Evolutionary conservation across 2,888 invertebrate genomes (phyloP), one percentile per base, ranked within the genome.

Genomic region (Megaustenia siamemsis): DNA sequence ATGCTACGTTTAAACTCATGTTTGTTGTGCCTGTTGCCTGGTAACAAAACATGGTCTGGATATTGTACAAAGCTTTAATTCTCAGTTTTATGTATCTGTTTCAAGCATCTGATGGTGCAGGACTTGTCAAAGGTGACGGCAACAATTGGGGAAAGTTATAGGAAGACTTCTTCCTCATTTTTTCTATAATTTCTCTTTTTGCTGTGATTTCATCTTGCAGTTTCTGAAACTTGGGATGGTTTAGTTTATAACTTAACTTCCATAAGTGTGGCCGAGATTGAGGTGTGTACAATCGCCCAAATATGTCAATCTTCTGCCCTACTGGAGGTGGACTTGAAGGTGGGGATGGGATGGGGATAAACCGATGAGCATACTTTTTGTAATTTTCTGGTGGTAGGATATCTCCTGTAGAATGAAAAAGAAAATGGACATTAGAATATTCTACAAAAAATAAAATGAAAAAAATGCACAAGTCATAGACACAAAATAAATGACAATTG

Each of bases 351-450:
- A 91, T 90, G 8, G 92, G 92, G 18, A 93, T 63, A 86, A 93
- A 92, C 12, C 91, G 87, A 71, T 90, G 91, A n/a, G 89, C 89
- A 86, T 93, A 93, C 81, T 90, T 91, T 86, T 92, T 92, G 89
- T 90, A 93, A 87, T 93, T 92, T 78, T 91, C 91, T 49, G 93
- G 93, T 77, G 93, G 93, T n/a, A 92, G 86, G 76, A 93, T 93
- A 38, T 92, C 89, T 32, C 93, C 93, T 93, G 89, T 6, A 88
- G 6, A 60, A 49, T 40, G 49, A 69, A 24, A 35, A 18, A n/a
- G 32, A 63, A 63, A n/a, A 4, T 10, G 2, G 4, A 24, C 8
- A 12, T 5, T 12, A 63, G 18, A 5, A 60, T 24, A 5, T 15
- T 4, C 10, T n/a, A 24, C 24, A 24, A 5, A 60, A n/a, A 60